Evolutionary conservation across 1,140 invertebrate genomes (phyloP).

Genomic region (Trichogramma pretiosum): DNA sequence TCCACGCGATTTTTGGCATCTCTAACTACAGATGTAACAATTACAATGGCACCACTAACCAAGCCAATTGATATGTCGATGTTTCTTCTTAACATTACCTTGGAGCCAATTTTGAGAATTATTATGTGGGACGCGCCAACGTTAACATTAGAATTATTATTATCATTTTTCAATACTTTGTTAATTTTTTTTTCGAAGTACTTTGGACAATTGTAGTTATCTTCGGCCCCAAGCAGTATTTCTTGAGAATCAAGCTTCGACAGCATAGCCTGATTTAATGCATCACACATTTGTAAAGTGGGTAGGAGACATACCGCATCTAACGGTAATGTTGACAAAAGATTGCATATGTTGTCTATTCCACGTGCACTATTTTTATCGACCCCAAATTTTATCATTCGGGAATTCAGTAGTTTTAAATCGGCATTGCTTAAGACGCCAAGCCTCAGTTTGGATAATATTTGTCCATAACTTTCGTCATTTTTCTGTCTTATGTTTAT

Average conservation of each 20-base stretch:
- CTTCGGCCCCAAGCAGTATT: conserved; percentile 23
- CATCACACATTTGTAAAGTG: conserved; percentile 20
- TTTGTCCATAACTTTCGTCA: too few species aligned
- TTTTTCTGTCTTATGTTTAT: too few species aligned
- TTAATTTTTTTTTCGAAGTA: conserved; percentile 16
- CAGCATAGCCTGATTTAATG: conserved; percentile 23
- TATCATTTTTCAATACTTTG: conserved; percentile 16
- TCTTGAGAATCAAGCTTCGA: conserved; percentile 17
- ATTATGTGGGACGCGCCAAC: conserved; percentile 18
- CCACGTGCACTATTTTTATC: too few species aligned
- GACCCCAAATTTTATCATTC: too few species aligned
- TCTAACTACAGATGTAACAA: conserved; percentile 5
- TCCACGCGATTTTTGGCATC: background rate
- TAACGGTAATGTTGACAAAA: conserved; percentile 15
- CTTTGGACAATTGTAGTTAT: conserved; percentile 16
- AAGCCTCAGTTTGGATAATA: too few species aligned
- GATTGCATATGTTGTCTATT: too few species aligned
- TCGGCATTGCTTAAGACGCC: too few species aligned
- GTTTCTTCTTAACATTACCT: conserved; percentile 21
- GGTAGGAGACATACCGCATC: conserved; percentile 22
- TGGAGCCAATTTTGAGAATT: conserved; percentile 19
- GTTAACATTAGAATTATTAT: conserved; percentile 14
- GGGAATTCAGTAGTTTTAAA: too few species aligned
- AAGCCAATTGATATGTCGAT: conserved; percentile 19
- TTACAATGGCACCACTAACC: conserved; percentile 22